Percentiles rank a stretch among this genome's conserved stretches.
Conservation (phyloP, 2,797 vertebrate genomes). For the Lepilemur ruficaudatus region DNA sequence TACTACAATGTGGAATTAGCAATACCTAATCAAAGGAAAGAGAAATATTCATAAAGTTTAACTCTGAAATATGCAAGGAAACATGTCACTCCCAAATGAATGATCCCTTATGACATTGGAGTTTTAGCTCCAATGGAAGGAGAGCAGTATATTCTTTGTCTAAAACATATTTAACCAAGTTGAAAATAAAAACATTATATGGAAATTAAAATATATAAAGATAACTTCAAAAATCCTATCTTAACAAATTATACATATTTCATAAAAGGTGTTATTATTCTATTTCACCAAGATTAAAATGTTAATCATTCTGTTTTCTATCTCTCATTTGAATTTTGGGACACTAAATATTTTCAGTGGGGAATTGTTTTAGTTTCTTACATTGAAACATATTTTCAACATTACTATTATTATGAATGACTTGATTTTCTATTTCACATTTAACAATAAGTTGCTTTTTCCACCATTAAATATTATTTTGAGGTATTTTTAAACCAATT, state of each 20-base stretch:
- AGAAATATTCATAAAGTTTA: slow-evolving; percentile 46
- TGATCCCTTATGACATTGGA: not conserved
- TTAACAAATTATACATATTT: not conserved
- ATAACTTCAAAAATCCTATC: not conserved
- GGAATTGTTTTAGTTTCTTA: not conserved
- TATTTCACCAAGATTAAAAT: not conserved
- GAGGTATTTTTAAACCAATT: not conserved
- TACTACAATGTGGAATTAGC: slow-evolving; percentile 11
- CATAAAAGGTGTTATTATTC: not conserved
- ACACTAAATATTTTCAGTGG: not conserved
- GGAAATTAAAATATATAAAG: not conserved
- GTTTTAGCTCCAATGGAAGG: not conserved
- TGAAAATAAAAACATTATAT: not conserved
- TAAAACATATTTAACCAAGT: not conserved
- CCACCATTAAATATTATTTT: not conserved
- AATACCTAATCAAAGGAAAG: not conserved
- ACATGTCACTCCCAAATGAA: not conserved
- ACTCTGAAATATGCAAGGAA: not conserved
- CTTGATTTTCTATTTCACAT: not conserved
- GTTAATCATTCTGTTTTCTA: not conserved
- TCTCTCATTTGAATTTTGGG: not conserved
- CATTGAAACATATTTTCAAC: not conserved
- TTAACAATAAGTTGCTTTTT: not conserved
- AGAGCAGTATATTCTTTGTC: not conserved
- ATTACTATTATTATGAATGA: not conserved